Conservation (phyloP, 2,113 vertebrate genomes). For the Actinemys pallida region DNA sequence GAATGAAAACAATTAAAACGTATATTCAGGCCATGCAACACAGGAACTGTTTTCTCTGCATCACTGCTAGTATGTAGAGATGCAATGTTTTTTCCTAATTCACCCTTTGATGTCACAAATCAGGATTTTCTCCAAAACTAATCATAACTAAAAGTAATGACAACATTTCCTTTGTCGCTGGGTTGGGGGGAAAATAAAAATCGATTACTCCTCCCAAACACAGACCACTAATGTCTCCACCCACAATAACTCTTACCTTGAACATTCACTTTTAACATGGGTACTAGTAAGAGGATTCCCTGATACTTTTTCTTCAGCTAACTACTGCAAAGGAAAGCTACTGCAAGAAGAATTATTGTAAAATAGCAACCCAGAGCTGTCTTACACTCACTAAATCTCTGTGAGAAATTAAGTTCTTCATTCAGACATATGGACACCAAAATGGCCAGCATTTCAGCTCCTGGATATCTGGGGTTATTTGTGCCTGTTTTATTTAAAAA, state of each 20-base stretch:
- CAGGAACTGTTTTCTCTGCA: not conserved
- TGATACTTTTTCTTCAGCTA: not conserved
- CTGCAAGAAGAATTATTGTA: not conserved
- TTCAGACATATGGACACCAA: not conserved
- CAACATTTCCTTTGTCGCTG: not conserved
- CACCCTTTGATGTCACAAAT: not conserved
- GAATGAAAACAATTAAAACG: conserved; percentile 19
- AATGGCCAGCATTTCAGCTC: not conserved
- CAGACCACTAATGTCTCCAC: not conserved
- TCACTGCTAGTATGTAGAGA: not conserved
- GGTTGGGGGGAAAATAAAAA: not conserved
- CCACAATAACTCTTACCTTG: not conserved
- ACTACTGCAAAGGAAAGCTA: not conserved
- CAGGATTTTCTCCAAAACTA: not conserved
- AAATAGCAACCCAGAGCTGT: not conserved
- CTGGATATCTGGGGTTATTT: not conserved
- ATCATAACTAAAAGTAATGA: not conserved
- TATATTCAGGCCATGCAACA: not conserved
- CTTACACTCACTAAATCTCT: not conserved
- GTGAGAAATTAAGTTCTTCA: not conserved
- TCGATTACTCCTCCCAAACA: not conserved
- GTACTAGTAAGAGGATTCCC: not conserved
- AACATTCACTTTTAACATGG: not conserved
- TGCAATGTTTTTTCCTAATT: not conserved
- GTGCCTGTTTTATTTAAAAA: not conserved